Evolutionary conservation across 1,140 invertebrate genomes (phyloP), one percentile per base, ranked within the genome.

Genomic region (Dreissena polymorpha): DNA sequence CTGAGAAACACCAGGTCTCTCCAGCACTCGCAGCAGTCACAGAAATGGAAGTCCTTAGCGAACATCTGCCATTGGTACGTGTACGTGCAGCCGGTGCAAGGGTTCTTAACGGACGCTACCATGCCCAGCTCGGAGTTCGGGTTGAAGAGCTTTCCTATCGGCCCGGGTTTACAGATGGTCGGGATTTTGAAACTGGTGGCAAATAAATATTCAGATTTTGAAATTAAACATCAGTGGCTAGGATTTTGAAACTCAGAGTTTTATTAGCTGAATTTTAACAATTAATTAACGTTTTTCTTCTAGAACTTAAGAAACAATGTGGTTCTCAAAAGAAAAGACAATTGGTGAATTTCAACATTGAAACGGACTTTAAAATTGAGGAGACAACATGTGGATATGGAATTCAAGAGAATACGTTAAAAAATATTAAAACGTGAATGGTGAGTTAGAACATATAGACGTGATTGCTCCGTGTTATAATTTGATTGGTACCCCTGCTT

Each of bases 31-130:
- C 50, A 72, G 14, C 13, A n/a, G 1, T 21, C 68, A 69, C 76
- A 78, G 27, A 60, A 88, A 8, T 86, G 63, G 75, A 86, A 87
- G 64, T 87, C 88, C 27, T 75, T 51, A 16, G 84, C 25, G 64
- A 67, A 86, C 23, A 88, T 49, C 8, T 64, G 76, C 89, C 89
- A 90, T 10, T 51, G 2, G 83, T 85, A 90, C 5, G 53, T n/a
- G 39, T 60, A 80, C 14, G 27, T 80, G 29, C 78, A 80, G 13
- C 10, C 57, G 18, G 25, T 0, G 27, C 67, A 71, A 7, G 67
- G 51, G 27, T 10, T 53, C n/a, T 25, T 0, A 0, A 72, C 5
- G 0, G 2, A 21, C 13, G 51, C 25, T 0, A 64, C 8, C 53
- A 80, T 8, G 13, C 78, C 78, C 18, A 80, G 67, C 51, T 72